Conservation (phyloP, 2,113 vertebrate species). For the Syngnathus scovelli region DNA sequence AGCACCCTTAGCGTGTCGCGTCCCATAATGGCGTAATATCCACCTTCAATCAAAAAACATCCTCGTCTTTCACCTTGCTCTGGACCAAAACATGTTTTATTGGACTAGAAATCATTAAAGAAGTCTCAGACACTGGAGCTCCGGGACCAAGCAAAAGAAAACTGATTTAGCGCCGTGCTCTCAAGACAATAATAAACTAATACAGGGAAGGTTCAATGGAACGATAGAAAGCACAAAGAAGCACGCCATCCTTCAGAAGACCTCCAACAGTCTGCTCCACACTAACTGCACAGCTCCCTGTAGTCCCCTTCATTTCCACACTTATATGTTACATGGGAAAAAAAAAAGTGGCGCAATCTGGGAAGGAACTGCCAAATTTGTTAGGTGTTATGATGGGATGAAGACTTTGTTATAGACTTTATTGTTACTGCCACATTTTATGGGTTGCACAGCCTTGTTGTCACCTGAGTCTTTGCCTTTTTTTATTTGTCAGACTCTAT, state of each 20-base stretch:
- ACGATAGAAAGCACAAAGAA: constrained; percentile 44
- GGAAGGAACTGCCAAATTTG: neutral
- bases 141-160: constrained; percentile 62
- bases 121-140: constrained; percentile 36
- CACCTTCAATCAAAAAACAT: constrained; percentile 7
- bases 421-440: too few species aligned
- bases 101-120: constrained; percentile 51
- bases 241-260: constrained; percentile 51
- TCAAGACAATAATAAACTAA: constrained; percentile 64
- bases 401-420: neutral
- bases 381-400: neutral
- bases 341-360: neutral
- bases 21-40: neutral
- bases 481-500: neutral
- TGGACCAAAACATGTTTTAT: constrained; percentile 42
- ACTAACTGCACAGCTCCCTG: constrained; percentile 27
- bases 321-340: constrained; percentile 23
- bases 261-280: constrained; percentile 44
- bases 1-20: neutral
- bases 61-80: constrained; percentile 38
- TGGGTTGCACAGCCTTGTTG: neutral
- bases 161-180: constrained; percentile 59
- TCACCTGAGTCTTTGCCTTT: neutral
- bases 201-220: constrained; percentile 39
- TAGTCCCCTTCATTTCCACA: constrained; percentile 27